phyloP scores from a whole-genome alignment of 2,113 vertebrate species.

The Brachypodius melanocephalos region DNA sequence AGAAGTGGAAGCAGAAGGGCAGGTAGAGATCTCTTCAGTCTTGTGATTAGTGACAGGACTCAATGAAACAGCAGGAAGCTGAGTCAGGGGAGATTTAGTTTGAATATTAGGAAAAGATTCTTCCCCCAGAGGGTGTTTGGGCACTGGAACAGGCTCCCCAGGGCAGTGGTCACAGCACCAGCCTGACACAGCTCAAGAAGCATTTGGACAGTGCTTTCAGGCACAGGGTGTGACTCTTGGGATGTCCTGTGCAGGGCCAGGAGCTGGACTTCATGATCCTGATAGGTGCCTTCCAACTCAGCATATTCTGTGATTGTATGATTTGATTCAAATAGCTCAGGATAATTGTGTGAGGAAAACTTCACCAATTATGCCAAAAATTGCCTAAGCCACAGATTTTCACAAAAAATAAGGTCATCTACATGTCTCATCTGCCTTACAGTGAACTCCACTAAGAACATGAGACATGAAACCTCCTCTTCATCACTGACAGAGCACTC shows the following conservation, averaged over 20 bases:
- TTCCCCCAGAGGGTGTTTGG: rapidly evolving
- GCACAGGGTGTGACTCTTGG: rapidly evolving
- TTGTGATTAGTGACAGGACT: not conserved
- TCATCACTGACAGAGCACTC: not conserved
- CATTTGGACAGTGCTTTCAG: rapidly evolving
- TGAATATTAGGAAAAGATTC: rapidly evolving
- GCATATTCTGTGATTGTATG: not conserved
- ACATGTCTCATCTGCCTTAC: not conserved
- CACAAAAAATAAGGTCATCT: not conserved
- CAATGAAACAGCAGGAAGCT: not conserved
- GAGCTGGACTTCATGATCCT: not conserved
- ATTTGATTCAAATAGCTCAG: not conserved
- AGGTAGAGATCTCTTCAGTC: not conserved
- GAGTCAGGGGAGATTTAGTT: not conserved
- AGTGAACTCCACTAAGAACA: not conserved
- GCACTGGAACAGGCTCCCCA: not conserved
- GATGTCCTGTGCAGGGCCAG: too few species aligned
- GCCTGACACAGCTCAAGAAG: not conserved
- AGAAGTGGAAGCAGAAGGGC: not conserved
- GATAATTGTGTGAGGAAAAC: not conserved
- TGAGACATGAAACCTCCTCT: not conserved
- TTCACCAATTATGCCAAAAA: not conserved
- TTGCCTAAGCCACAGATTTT: not conserved
- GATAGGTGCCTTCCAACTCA: not conserved
- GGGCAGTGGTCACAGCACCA: not conserved